Conservation (phyloP, 2,888 invertebrate species). For the Anthrax anthrax region DNA sequence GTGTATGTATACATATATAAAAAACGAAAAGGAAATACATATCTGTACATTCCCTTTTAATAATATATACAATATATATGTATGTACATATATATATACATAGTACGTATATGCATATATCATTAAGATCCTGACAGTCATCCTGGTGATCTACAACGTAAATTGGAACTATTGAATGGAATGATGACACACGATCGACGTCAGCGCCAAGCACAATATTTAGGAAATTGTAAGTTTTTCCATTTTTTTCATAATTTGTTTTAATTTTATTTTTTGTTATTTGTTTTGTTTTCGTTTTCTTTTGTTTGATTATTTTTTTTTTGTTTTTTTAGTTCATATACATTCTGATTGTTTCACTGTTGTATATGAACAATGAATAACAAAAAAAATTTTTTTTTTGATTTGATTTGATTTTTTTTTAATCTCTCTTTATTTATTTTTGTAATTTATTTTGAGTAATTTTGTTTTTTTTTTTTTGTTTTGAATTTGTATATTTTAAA, state of each 20-base stretch:
- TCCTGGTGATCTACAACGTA: constrained; percentile 75
- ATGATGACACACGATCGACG: constrained; percentile 76
- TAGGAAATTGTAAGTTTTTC: constrained; percentile 57
- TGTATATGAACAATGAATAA: no score
- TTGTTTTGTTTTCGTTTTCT: not conserved
- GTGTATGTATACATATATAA: no score
- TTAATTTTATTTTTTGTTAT: not conserved
- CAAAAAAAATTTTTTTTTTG: no score
- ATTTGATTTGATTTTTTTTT: no score
- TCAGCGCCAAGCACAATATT: constrained; percentile 66
- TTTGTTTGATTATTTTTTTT: not conserved
- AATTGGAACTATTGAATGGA: constrained; percentile 78
- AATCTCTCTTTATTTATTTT: no score
- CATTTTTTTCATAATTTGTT: not conserved
- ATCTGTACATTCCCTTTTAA: not conserved
- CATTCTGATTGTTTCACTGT: not conserved
- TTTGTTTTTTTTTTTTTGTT: no score
- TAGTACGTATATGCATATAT: not conserved
- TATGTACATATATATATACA: not conserved
- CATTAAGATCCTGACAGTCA: constrained; percentile 61
- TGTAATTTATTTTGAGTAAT: no score
- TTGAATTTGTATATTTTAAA: no score
- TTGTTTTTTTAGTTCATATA: not conserved
- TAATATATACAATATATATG: no score
- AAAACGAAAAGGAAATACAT: no score